These are phyloP conservation scores for Castor canadensis DNA, from an alignment of 2,113 vertebrate genomes.

Conservation along the genomic window DNA sequence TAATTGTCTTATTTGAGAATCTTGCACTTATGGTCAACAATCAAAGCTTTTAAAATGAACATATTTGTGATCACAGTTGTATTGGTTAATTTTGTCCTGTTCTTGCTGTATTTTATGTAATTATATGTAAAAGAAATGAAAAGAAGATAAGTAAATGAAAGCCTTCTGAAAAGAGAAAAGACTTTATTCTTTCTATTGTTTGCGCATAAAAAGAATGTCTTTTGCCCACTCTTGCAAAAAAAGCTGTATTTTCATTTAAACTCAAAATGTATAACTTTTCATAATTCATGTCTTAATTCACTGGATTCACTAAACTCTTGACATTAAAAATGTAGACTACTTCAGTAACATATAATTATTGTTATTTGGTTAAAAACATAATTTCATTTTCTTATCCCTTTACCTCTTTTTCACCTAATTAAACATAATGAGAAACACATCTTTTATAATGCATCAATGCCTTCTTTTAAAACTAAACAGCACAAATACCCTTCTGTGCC, in stretches of 20 bases:
- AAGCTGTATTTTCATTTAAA: not conserved
- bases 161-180: not conserved
- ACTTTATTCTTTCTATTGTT: not conserved
- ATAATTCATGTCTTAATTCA: not conserved
- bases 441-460: not conserved
- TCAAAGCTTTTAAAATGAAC: not conserved
- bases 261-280: not conserved
- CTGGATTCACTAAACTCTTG: not conserved
- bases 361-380: constrained; percentile 2
- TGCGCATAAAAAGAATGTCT: not conserved
- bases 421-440: not conserved
- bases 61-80: not conserved
- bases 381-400: constrained; percentile 17
- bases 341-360: constrained; percentile 10
- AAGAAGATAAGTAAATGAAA: constrained; percentile 15
- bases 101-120: constrained; percentile 7
- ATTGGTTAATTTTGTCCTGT: not conserved
- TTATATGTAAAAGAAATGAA: constrained; percentile 27
- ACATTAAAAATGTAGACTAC: not conserved
- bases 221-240: not conserved
- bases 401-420: constrained; percentile 46
- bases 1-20: not conserved
- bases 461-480: not conserved
- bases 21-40: not conserved
- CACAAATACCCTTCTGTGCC: not conserved